A percentile compares a stretch with the other conserved stretches of the same genome.
Conservation (phyloP, 2,797 vertebrate species). For the Microchirus variegatus region DNA sequence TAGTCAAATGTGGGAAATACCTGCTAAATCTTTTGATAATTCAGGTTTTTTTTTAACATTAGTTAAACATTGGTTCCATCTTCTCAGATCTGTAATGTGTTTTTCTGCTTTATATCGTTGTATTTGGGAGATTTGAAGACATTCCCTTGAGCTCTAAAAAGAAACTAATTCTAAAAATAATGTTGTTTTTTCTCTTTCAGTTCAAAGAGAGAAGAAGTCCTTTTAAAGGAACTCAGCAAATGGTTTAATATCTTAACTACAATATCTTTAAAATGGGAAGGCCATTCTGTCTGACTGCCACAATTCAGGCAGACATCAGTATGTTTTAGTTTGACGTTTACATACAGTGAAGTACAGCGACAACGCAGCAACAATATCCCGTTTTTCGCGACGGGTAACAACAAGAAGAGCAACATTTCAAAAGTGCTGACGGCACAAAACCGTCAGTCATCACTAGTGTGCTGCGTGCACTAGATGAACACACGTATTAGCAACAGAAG, state of each 20-base stretch:
- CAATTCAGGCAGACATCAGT: not conserved
- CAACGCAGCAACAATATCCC: conserved; percentile 1
- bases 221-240: no score
- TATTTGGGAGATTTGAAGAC: no score
- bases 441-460: conserved; percentile 5
- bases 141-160: no score
- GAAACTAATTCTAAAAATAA: no score
- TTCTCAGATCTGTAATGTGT: no score
- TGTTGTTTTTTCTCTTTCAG: not conserved
- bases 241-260: no score
- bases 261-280: no score
- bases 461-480: conserved; percentile 12
- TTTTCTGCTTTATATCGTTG: no score
- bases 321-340: not conserved
- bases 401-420: conserved; percentile 23
- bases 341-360: not conserved
- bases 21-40: no score
- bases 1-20: no score
- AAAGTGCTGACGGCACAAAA: conserved; percentile 21
- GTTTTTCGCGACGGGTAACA: conserved; percentile 26
- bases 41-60: no score
- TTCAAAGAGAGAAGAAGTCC: not conserved
- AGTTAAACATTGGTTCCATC: no score
- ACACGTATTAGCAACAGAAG: conserved; percentile 24
- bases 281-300: not conserved